A percentile compares a stretch with the other conserved stretches of the same genome.
Evolutionary conservation across 2,888 invertebrate genomes (phyloP).

Genomic region (Argyra leucocephala): DNA sequence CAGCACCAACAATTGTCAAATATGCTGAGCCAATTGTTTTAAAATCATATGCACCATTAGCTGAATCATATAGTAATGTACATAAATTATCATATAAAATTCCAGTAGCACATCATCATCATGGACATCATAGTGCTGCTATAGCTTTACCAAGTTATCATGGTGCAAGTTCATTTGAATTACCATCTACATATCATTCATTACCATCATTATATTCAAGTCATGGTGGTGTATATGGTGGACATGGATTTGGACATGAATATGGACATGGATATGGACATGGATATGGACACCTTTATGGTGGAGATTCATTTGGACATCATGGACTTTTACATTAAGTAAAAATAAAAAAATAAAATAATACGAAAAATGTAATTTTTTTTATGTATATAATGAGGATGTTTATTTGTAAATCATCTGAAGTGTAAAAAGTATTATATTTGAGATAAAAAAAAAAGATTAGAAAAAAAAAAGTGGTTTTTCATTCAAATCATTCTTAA

Average conservation of each 20-base stretch:
- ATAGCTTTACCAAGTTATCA: neutral
- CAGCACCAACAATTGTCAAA: neutral
- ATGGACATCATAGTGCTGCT: neutral
- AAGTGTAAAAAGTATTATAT: no score
- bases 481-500: no score
- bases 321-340: conserved; percentile 1
- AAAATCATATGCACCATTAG: conserved; percentile 1
- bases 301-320: neutral
- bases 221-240: neutral
- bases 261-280: neutral
- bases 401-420: no score
- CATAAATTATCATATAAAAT: neutral
- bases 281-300: neutral
- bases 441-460: no score
- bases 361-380: no score
- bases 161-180: neutral
- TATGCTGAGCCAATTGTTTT: neutral
- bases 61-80: conserved; percentile 3
- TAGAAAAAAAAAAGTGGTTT: no score
- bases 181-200: neutral
- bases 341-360: neutral
- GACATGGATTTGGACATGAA: neutral
- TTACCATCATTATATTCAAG: no score
- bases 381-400: no score
- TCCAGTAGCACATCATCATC: neutral